Base-by-base conservation (phyloP, 2,888 invertebrate genomes). In the Ennomos quercinarius region DNA sequence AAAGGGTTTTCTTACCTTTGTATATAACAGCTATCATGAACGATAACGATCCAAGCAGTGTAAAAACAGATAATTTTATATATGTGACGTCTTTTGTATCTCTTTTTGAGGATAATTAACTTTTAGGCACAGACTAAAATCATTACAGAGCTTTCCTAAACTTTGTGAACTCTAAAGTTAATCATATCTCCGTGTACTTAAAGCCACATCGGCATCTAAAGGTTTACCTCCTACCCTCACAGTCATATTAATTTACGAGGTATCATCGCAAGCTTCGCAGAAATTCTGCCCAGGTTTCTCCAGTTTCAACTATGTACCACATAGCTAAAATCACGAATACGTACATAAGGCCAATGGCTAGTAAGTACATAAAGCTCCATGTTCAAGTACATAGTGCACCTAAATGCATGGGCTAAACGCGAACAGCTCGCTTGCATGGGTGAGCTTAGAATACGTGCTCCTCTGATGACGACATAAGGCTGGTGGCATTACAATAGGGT, bases 401-500 rank as follows among this genome's bases (percentile, higher is more conserved):
- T 61, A 45, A 53, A 68, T 76, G 74, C 72, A 76, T 77, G 68
- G 72, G 78, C 76, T 75, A 73, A 76, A 80, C 81, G 85, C 81
- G 82, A 80, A 78, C 78, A 71, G 83, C 74, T 76, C 74, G 80
- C 77, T 69, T 78, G 83, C 82, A 78, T 81, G 80, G 78, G 68
- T 81, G 78, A 78, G 87, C 87, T 87, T 80, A 83, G 86, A 84
- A 82, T 82, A 82, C 82, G 81, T 81, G 78, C 83, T 78, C 69
- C 81, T 82, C 77, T 83, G 87, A 87, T 87, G 87, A 86, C 87
- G 85, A 72, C 74, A 69, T 78, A 69, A 73, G 72, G 77, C 10
- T 11, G 9, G 1, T 11, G 10, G 2, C n/a, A 11, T 13, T 5
- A 8, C 9, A 13, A n/a, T 8, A 2, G 10, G 45, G 56, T 37